Conservation (phyloP, 2,797 vertebrate genomes). For the Calcarius lapponicus region DNA sequence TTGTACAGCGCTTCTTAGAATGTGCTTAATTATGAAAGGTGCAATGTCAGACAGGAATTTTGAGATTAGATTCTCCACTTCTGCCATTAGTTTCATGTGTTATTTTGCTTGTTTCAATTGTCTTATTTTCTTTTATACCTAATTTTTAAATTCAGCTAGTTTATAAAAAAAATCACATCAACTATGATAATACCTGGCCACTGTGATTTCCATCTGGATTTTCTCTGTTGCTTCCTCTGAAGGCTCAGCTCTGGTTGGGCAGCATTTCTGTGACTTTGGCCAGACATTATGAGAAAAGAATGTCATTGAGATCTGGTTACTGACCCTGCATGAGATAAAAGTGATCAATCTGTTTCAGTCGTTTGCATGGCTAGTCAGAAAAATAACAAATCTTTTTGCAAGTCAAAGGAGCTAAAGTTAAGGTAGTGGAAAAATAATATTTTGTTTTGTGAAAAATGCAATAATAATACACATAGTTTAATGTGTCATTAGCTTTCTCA, state of each 20-base stretch:
- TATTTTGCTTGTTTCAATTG: background rate
- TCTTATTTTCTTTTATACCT: background rate
- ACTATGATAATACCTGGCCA: background rate
- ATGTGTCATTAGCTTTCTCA: background rate
- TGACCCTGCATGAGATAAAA: background rate
- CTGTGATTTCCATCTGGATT: background rate
- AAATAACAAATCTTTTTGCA: background rate
- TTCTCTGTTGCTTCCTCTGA: background rate
- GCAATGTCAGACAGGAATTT: background rate
- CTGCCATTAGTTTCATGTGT: accelerated
- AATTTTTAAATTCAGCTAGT: background rate
- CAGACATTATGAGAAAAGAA: background rate
- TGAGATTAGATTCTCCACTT: background rate
- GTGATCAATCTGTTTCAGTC: background rate
- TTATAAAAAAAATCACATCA: background rate
- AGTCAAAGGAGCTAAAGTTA: background rate
- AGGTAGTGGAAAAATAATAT: background rate
- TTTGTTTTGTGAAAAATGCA: background rate
- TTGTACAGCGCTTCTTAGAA: background rate
- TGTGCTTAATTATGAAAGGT: background rate
- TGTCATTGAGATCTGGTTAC: background rate
- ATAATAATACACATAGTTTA: accelerated
- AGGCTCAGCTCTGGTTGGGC: background rate
- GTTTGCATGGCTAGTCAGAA: background rate
- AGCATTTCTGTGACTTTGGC: background rate